Evolutionary conservation across 2,888 invertebrate genomes (phyloP), one percentile per base, ranked within the genome.

Genomic region (Ectemnius continuus): DNA sequence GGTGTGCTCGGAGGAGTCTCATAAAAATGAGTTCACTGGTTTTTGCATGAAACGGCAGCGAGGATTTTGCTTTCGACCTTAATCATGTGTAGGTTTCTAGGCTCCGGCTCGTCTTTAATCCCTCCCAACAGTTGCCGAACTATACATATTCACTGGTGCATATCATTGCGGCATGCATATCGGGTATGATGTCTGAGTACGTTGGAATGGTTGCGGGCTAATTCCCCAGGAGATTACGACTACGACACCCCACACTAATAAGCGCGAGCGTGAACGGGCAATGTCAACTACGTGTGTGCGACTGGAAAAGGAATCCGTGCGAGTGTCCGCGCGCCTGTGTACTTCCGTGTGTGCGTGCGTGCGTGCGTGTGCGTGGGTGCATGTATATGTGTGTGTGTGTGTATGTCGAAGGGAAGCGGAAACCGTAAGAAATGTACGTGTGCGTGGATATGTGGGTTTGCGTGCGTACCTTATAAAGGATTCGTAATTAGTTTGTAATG

Each of bases 401-500:
- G 46, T 45, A 57, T 52, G 66, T 23, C 3, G 16, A 46, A 58
- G 47, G 45, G 18, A 52, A 5, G 62, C 61, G 65, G 23, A 36
- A 11, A 52, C 13, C 28, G 59, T 63, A 26, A 58, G 64, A 57
- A 67, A 46, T 61, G 59, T 23, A 56, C 71, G 61, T 59, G 73
- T 62, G 62, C 61, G 63, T 45, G 62, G 23, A 61, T 47, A 66
- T 13, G 36, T 59, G 28, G 8, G 69, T 68, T 36, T 26, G 63
- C 26, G 46, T 61, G 70, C 61, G 67, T 68, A 62, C 68, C 63
- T 63, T 61, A 58, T 52, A 62, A 71, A 36, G n/a, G 63, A 70
- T 52, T 68, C 73, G 70, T 59, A 69, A 66, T 68, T 79, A 78
- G 73, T 68, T 75, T 70, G 63, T 78, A 75, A 75, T 58, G 59